A percentile compares a stretch with the other conserved stretches of the same genome.
Evolutionary conservation across 2,113 vertebrate genomes (phyloP).

Genomic region (Rhombomys opimus): DNA sequence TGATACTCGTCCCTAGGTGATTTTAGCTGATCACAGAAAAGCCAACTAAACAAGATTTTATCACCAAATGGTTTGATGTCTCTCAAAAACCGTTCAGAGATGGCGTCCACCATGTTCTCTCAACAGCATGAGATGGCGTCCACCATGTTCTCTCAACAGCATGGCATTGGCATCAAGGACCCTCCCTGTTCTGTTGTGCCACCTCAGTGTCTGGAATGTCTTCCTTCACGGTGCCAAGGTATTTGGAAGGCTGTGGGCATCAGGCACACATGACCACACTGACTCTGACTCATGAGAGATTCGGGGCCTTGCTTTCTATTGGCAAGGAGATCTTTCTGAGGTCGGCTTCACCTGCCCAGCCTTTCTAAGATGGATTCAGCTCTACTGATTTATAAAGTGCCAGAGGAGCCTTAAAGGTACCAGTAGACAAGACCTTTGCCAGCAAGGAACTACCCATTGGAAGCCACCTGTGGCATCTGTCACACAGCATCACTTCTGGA

Average conservation of each 20-base stretch:
- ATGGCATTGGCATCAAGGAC: no score
- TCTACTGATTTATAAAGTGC: neutral
- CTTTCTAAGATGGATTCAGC: neutral
- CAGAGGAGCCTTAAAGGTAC: no score
- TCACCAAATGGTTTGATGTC: accelerated
- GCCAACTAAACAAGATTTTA: neutral
- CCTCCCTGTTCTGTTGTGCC: no score
- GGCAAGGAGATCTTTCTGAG: neutral
- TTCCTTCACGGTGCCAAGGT: neutral
- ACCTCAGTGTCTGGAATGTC: neutral
- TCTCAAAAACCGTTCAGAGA: neutral
- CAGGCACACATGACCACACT: no score
- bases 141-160: neutral
- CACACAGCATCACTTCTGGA: neutral
- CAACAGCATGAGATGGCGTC: neutral
- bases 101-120: neutral
- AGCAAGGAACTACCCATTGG: neutral
- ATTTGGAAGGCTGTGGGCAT: neutral
- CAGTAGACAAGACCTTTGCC: neutral
- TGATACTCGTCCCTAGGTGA: neutral
- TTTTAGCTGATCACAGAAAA: neutral
- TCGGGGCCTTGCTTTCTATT: neutral
- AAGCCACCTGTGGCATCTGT: neutral
- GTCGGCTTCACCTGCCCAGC: neutral
- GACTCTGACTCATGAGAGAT: accelerated